Percentiles rank a stretch among this genome's conserved stretches.
phyloP scores from a whole-genome alignment of 2,113 vertebrate genomes.

The Paracanthobrama guichenoti region DNA sequence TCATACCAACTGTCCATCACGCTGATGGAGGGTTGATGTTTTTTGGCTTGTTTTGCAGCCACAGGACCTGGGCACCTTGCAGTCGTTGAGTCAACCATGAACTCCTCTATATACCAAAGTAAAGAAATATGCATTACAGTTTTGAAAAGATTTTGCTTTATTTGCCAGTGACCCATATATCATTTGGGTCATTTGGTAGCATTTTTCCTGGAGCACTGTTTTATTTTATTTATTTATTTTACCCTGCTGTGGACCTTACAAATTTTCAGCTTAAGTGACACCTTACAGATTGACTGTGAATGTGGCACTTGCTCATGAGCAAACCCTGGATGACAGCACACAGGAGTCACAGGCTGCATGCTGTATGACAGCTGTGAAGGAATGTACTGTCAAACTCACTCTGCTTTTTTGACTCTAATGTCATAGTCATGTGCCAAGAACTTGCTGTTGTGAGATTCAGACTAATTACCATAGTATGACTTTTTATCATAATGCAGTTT shows the following conservation, averaged over 20 bases:
- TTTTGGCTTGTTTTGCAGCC: too few species aligned
- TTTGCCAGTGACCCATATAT: too few species aligned
- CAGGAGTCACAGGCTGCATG: constrained; percentile 2
- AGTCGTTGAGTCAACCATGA: too few species aligned
- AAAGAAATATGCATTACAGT: too few species aligned
- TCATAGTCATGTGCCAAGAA: constrained; percentile 6
- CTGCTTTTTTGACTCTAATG: constrained; percentile 4
- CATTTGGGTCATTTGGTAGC: not conserved
- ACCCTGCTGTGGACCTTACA: not conserved
- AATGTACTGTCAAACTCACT: constrained; percentile 8
- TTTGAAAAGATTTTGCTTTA: too few species aligned
- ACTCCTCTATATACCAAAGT: too few species aligned
- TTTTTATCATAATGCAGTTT: not conserved
- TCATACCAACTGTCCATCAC: too few species aligned
- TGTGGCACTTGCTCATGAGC: not conserved
- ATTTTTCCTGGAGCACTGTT: not conserved
- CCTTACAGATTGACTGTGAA: constrained; percentile 7
- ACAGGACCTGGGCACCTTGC: too few species aligned
- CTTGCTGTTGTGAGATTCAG: not conserved
- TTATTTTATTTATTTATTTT: not conserved
- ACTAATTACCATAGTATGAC: not conserved
- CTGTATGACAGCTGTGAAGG: constrained; percentile 22
- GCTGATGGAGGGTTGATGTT: too few species aligned
- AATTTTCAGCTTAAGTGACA: constrained; percentile 16
- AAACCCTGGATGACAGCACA: constrained; percentile 26